Percentiles rank a stretch among this genome's conserved stretches.
Evolutionary conservation across 1,140 invertebrate species (phyloP).

Genomic region (Drosophila parvula): DNA sequence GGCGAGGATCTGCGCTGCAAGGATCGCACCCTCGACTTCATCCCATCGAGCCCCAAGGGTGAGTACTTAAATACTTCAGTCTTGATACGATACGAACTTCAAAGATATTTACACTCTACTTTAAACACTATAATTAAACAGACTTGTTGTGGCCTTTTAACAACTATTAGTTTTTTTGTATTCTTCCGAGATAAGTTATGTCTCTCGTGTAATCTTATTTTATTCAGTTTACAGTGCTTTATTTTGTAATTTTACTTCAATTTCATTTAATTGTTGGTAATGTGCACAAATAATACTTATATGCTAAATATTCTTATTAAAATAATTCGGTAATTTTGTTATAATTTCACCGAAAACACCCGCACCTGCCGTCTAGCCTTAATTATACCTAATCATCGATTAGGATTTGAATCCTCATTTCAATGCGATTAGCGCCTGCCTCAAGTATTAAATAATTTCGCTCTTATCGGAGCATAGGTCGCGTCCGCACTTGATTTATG

Average conservation of each 20-base stretch:
- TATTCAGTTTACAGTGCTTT: too few relatives aligned
- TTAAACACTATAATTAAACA: too few relatives aligned
- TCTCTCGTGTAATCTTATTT: too few relatives aligned
- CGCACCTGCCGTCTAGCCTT: not conserved
- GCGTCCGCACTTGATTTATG: conserved; percentile 34
- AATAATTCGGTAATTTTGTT: too few relatives aligned
- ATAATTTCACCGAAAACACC: not conserved
- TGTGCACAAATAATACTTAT: too few relatives aligned
- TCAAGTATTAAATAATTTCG: conserved; percentile 21
- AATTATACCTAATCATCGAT: conserved; percentile 9
- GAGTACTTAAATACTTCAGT: conserved; percentile 32
- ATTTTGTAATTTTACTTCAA: too few relatives aligned
- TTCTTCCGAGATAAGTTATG: too few relatives aligned
- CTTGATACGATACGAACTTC: too few relatives aligned
- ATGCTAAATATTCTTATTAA: too few relatives aligned
- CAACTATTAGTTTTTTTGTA: too few relatives aligned
- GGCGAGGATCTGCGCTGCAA: conserved; percentile 92
- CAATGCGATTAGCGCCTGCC: not conserved
- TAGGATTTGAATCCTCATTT: not conserved
- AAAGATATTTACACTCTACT: not conserved
- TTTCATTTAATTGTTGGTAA: too few relatives aligned
- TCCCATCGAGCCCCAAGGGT: conserved; percentile 88
- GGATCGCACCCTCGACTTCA: conserved; percentile 90
- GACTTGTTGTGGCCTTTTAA: too few relatives aligned
- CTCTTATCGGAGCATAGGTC: conserved; percentile 41